Evolutionary conservation across 2,797 vertebrate species (phyloP), one percentile per base, ranked within the genome.

Genomic region (Spinibarbus caldwelli): DNA sequence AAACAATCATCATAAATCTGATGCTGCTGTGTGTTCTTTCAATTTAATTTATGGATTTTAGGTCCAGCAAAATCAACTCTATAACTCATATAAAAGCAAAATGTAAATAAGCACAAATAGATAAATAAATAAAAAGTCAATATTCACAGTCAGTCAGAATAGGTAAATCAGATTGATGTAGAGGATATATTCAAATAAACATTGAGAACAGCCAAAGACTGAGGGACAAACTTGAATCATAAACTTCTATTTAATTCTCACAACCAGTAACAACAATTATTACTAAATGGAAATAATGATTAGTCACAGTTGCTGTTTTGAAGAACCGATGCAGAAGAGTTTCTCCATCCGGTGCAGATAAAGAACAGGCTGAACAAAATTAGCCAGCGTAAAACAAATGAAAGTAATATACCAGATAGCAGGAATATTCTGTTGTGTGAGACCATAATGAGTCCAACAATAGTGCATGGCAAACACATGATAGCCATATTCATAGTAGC

Each of bases 401-500:
- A 47, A 31, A 73, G 15, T 29, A 49, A 49, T 47, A 49, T 26
- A 10, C n/a, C 26, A 29, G 1, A 73, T 43, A 49, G 3, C 26
- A 45, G 43, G 15, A 17, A 47, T 21, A 73, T 73, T 17, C 6
- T 29, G 71, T 47, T 5, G 43, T 1, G 0, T 49, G 43, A 73
- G 7, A 73, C 21, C 26, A 26, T 19, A 15, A 73, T 29, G n/a
- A 73, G 26, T 23, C 43, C 71, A 31, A 49, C 6, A 10, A 47
- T 2, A 5, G 26, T 7, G 3, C 8, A 26, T 47, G 71, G 71
- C 23, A 73, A 45, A 45, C 47, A 26, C 71, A 73, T 73, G n/a
- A 47, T 26, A 47, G n/a, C n/a, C 7, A 47, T 47, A 31, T 31
- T 73, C 14, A 73, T 29, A 29, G 71, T 89, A 86, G 45, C 70